Percentiles rank a stretch among this genome's conserved stretches.
Evolutionary conservation across 2,888 invertebrate species (phyloP).

Genomic region (Tetanocera ferruginea): DNA sequence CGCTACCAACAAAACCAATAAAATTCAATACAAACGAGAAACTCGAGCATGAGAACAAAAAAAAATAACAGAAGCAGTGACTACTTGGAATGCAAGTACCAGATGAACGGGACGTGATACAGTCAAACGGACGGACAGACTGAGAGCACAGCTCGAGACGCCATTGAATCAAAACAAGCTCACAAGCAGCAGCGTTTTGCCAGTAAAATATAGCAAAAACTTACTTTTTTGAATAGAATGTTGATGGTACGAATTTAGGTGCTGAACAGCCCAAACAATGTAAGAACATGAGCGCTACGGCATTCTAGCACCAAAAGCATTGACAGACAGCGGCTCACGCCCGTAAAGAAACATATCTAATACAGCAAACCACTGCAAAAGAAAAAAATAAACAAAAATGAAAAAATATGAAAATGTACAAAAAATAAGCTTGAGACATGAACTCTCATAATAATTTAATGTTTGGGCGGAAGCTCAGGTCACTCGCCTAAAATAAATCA

Average conservation of each 20-base stretch:
- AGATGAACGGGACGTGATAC: not conserved
- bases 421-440: not conserved
- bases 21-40: not conserved
- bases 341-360: not conserved
- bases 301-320: too few species aligned
- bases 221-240: not conserved
- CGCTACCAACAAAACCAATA: slow-evolving; percentile 19
- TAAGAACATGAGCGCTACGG: not conserved
- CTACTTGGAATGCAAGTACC: too few species aligned
- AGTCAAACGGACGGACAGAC: not conserved
- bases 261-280: not conserved
- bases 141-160: not conserved
- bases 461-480: slow-evolving; percentile 14
- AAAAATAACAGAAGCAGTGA: too few species aligned
- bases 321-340: not conserved
- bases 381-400: not conserved
- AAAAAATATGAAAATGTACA: too few species aligned
- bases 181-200: not conserved
- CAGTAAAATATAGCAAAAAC: not conserved
- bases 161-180: slow-evolving; percentile 25
- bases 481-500: slow-evolving; percentile 27
- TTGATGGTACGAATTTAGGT: not conserved
- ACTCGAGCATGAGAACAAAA: too few species aligned
- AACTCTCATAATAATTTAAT: slow-evolving; percentile 28
- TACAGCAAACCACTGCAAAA: not conserved